Percentiles rank a stretch among this genome's conserved stretches.
phyloP scores from a whole-genome alignment of 2,797 vertebrate genomes.

The Phrynocephalus vlangalii region DNA sequence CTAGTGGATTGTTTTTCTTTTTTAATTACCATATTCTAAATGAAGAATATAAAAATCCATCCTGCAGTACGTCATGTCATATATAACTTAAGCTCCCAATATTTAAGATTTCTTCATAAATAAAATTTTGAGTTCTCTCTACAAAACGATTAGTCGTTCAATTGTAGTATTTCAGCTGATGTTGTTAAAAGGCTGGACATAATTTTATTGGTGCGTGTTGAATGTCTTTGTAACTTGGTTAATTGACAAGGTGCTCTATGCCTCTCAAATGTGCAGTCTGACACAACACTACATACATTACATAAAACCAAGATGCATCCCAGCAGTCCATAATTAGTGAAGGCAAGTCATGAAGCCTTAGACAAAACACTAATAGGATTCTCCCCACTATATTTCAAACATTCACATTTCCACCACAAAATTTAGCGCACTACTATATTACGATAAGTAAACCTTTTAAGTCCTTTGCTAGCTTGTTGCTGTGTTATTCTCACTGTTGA shows the following conservation, averaged over 20 bases:
- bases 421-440: background rate
- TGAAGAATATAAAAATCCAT: background rate
- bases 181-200: too few species aligned
- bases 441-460: background rate
- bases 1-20: background rate
- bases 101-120: slow-evolving; percentile 28
- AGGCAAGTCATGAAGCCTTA: too few species aligned
- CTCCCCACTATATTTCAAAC: too few species aligned
- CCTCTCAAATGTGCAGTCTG: too few species aligned
- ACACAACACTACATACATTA: too few species aligned
- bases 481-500: background rate
- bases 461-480: background rate
- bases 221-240: too few species aligned
- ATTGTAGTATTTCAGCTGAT: background rate
- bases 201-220: too few species aligned
- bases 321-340: too few species aligned
- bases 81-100: background rate
- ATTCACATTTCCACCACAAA: background rate
- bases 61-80: background rate
- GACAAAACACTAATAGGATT: too few species aligned
- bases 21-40: background rate
- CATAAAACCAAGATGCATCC: too few species aligned
- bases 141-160: background rate
- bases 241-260: too few species aligned
- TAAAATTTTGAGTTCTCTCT: background rate